Evolutionary conservation across 2,113 vertebrate genomes (phyloP), one percentile per base, ranked within the genome.

Genomic region (Cisticola juncidis): DNA sequence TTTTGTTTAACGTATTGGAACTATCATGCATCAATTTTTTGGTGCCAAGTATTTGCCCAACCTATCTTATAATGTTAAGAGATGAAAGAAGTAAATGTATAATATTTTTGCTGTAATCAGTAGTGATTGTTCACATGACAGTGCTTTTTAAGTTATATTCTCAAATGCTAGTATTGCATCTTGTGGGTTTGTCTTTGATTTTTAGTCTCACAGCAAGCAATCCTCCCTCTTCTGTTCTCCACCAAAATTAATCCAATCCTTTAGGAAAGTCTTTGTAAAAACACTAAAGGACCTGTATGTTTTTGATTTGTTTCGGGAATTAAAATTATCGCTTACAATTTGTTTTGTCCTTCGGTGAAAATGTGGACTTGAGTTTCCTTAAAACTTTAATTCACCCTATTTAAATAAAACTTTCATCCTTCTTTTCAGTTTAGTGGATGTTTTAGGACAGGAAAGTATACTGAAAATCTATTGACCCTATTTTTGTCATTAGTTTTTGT

Each of bases 21-120:
- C 93, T 97, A 95, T 90, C 95, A 95, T 95, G 94, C 96, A 97
- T 97, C 97, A 96, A 50, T 97, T 97, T 97, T 96, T 98, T 96
- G 93, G 91, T 98, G 96, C 97, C 96, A 92, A 83, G 33, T 97
- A 97, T 97, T 96, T 96, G 91, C 95, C 94, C 96, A 88, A 81
- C 96, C 96, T 97, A 94, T 95, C 95, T 95, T 97, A 96, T 92
- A 94, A 96, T 95, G 91, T 79, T 95, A 97, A 96, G 97, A 97
- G 92, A 94, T 91, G 88, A 86, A 95, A 96, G 81, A 95, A 89
- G 81, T 96, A 97, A 90, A 81, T 96, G 69, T 98, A 53, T 81
- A 92, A 94, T 97, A 94, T 96, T 96, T 98, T 96, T 97, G 89
- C 84, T 94, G 56, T 96, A 90, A 97, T 84, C 92, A 47, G 86